Conservation (phyloP, 1,140 invertebrate genomes). For the Probaryconus sp. region DNA sequence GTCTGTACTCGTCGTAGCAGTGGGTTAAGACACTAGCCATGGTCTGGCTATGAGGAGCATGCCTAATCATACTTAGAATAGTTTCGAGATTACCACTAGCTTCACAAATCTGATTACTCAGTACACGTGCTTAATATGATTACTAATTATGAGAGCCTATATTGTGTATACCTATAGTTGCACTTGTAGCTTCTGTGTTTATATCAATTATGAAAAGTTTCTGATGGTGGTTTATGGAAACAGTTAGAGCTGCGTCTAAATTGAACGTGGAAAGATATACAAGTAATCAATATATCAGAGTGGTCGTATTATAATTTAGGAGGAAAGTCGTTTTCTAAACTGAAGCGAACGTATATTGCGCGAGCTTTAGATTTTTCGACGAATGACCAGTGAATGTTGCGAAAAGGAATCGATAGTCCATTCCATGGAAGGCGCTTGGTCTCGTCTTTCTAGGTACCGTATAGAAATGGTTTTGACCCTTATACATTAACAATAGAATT, state of each 20-base stretch:
- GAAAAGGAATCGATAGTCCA: too few species aligned
- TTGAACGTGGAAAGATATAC: conserved; percentile 8
- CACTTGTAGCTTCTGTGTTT: conserved; percentile 74
- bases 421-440: too few species aligned
- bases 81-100: conserved; percentile 78
- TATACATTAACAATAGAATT: too few species aligned
- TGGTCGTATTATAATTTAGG: too few species aligned
- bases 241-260: conserved; percentile 35
- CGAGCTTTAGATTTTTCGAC: too few species aligned
- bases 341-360: too few species aligned
- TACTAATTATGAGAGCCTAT: conserved; percentile 78
- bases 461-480: too few species aligned
- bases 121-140: conserved; percentile 79
- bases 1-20: conserved; percentile 70
- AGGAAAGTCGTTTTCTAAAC: too few species aligned
- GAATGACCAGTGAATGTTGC: too few species aligned
- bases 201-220: conserved; percentile 75
- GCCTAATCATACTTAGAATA: conserved; percentile 80
- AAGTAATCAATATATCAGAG: conserved; percentile 18
- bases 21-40: conserved; percentile 72
- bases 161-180: conserved; percentile 72
- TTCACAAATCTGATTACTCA: conserved; percentile 78
- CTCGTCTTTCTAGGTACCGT: too few species aligned
- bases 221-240: conserved; percentile 51
- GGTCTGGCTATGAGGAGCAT: conserved; percentile 73